Evolutionary conservation across 1,140 invertebrate genomes (phyloP), one percentile per base, ranked within the genome.

Genomic region (Drosophila kurseongensis): DNA sequence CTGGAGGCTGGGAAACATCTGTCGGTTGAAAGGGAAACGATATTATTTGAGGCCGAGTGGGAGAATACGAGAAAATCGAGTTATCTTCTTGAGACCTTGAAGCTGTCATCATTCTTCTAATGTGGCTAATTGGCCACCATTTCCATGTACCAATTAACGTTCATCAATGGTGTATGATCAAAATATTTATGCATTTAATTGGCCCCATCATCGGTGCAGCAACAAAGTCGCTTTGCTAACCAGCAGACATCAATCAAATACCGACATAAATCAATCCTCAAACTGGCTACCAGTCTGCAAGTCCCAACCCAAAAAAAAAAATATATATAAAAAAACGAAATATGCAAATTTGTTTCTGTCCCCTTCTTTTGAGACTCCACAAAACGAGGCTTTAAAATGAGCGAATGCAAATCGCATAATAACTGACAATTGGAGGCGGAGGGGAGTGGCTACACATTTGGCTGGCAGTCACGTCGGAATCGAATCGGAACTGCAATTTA

Each of bases 171-270:
- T 6, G 23, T 16, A 55, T 57, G 62, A 57, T 48, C 38, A 44
- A 47, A 67, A 36, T 66, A 69, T 75, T 83, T 82, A 83, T 84
- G 58, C 58, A 78, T 69, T 83, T 82, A 83, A 82, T 83, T 82
- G 80, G 65, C 12, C 47, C 68, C 56, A 61, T 81, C 73, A 50
- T 36, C 32, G 13, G 27, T 50, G 47, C 47, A 50, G 32, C 69
- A 67, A 57, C 48, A 75, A 27, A 69, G 57, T 36, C 13, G 32
- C 6, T 18, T 40, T 68, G 65, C 40, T 73, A 66, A 52, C 42
- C 61, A 14, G 62, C 77, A 59, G 75, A 75, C 80, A 82, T 82
- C 80, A 82, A 78, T 82, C 79, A 78, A 54, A 60, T 27, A 10
- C 32, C 29, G 76, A 51, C 76, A 75, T 79, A 52, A 79, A 79